Base-by-base conservation (phyloP, 1,140 invertebrate genomes). In the Glossosoma conforme region DNA sequence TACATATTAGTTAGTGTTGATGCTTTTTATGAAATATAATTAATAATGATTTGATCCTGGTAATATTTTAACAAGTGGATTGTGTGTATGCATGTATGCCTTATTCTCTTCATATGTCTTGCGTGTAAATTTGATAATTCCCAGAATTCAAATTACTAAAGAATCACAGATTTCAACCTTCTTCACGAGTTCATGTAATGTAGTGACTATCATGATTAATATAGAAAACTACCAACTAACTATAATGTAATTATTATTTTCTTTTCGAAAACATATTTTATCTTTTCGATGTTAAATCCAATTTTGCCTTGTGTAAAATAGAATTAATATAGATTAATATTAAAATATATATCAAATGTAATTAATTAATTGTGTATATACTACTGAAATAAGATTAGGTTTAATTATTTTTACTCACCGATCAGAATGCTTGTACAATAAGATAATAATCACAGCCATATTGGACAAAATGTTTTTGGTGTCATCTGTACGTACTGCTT, bases 241-340 rank as follows among this genome's bases (percentile, higher is more conserved):
- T 44, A 44, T 24, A 43, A 32, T 30, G 24, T 44, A 30, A 32
- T 28, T 6, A 28, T 28, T 8, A 28, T 8, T 28, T 28, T 28
- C 6, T 28, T 28, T 17, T 22, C 32, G 13, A 11, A 14, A 18
- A 6, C 13, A 10, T 3, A 21, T 9, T 22, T 21, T 42, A 32
- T 44, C 1, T 50, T 50, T 50, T 17, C 21, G 35, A 33, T 13
- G 14, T 44, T 51, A 24, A 51, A 51, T 51, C 42, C 30, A 21
- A 51, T 51, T 50, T 51, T 51, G 48, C 48, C 48, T 51, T 51
- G 48, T 51, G 41, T 51, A 51, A 30, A 37, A 18, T 44, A 49
- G 32, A 41, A n/a, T 19, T 40, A 25, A 41, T 20, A 20, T 17
- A 51, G 28, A 17, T 10, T 17, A 17, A 38, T 38, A 19, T 15